Conservation (phyloP, 2,113 vertebrate genomes). For the Microcebus tavaratra region DNA sequence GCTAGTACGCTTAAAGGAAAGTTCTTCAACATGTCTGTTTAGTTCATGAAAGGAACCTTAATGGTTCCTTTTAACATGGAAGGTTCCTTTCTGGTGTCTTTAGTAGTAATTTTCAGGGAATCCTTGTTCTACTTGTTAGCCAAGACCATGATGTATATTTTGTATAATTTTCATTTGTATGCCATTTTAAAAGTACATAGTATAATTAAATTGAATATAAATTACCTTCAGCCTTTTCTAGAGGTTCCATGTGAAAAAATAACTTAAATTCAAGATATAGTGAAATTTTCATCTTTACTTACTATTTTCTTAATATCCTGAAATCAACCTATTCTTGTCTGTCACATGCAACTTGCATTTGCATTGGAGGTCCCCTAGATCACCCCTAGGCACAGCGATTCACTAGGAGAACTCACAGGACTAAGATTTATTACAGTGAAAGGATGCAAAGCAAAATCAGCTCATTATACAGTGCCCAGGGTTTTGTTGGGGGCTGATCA, state of each 20-base stretch:
- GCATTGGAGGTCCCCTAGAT: not conserved
- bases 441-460: not conserved
- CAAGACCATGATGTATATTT: not conserved
- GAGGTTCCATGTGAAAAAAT: not conserved
- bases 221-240: not conserved
- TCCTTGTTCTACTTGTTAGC: conserved; percentile 19
- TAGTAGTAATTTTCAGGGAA: conserved; percentile 16
- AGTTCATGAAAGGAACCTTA: not conserved
- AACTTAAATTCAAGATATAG: not conserved
- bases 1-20: not conserved
- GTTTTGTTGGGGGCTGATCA: not conserved
- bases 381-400: not conserved
- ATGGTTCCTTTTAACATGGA: not conserved
- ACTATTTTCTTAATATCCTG: not conserved
- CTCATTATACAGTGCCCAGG: not conserved
- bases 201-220: conserved; percentile 11
- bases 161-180: conserved; percentile 9
- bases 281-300: not conserved
- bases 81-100: not conserved
- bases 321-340: not conserved
- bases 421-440: not conserved
- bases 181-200: not conserved
- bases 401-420: not conserved
- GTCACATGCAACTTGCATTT: not conserved
- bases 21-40: not conserved